Conservation (phyloP, 2,113 vertebrate species). For the Athene cunicularia region DNA sequence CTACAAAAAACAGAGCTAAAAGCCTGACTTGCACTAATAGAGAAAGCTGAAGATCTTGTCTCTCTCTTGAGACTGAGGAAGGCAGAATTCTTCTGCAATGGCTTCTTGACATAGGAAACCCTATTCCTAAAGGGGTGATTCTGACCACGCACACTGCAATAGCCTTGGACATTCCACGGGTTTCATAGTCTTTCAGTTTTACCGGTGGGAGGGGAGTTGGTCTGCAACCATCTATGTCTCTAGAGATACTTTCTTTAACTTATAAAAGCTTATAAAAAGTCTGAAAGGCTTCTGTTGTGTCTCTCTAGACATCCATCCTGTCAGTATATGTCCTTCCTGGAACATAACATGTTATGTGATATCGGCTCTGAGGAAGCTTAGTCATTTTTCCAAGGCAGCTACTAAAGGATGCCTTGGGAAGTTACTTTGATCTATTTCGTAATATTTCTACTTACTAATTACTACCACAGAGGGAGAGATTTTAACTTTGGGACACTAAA, state of each 20-base stretch:
- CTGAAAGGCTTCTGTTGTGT: not conserved
- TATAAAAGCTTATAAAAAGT: not conserved
- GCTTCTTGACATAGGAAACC: not conserved
- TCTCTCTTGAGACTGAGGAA: not conserved
- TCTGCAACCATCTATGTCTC: not conserved
- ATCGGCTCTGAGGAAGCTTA: not conserved
- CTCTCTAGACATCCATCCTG: not conserved
- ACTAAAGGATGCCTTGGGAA: not conserved
- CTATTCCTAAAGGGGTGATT: not conserved
- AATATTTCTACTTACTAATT: not conserved
- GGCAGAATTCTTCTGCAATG: not conserved
- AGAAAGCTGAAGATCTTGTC: not conserved
- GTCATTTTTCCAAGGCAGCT: not conserved
- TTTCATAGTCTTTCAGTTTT: not conserved
- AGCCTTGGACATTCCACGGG: not conserved
- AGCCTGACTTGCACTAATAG: not conserved
- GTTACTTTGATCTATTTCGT: not conserved
- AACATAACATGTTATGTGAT: not conserved
- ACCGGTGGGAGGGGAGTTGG: fast-evolving
- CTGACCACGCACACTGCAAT: not conserved
- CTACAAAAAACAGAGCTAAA: not conserved
- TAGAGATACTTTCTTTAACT: not conserved
- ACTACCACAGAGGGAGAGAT: not conserved
- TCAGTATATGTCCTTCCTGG: not conserved
- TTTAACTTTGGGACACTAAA: not conserved